Percentiles rank a stretch among this genome's conserved stretches.
phyloP scores from a whole-genome alignment of 2,113 vertebrate species.

The Trematomus loennbergii region DNA sequence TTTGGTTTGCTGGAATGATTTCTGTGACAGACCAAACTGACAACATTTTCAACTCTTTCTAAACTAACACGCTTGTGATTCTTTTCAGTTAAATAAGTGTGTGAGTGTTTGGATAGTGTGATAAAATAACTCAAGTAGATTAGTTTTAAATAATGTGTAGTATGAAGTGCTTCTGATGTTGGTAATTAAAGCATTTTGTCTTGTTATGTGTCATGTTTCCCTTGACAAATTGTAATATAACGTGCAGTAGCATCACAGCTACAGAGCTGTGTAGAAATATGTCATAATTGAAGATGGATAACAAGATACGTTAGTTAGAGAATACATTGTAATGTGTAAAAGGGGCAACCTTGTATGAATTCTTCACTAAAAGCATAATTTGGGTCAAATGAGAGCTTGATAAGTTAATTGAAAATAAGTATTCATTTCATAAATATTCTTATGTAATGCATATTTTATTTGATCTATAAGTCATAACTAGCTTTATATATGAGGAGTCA shows the following conservation, averaged over 20 bases:
- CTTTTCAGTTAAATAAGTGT: conserved; percentile 43
- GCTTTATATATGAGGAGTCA: conserved; percentile 44
- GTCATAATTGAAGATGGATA: background rate
- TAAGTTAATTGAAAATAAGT: background rate
- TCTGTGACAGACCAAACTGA: conserved; percentile 49
- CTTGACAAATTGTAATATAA: conserved; percentile 24
- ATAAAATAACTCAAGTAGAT: conserved; percentile 32
- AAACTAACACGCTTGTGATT: conserved; percentile 56
- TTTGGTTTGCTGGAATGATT: conserved; percentile 31
- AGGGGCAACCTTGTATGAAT: background rate
- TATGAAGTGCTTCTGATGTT: conserved; percentile 24
- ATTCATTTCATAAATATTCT: background rate
- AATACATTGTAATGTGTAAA: background rate
- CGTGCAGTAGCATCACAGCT: conserved; percentile 21
- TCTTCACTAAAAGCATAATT: background rate
- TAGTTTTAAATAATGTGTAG: conserved; percentile 21
- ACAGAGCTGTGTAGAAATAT: conserved; percentile 3
- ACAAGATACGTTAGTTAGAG: background rate
- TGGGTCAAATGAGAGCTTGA: background rate
- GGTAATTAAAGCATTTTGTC: conserved; percentile 28
- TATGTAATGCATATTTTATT: conserved; percentile 1
- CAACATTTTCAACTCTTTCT: conserved; percentile 43
- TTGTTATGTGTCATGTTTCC: conserved; percentile 33
- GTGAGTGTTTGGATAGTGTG: conserved; percentile 13
- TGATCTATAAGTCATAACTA: conserved; percentile 19